Base-by-base conservation (phyloP, 2,797 vertebrate genomes). In the Hydrophis major region DNA sequence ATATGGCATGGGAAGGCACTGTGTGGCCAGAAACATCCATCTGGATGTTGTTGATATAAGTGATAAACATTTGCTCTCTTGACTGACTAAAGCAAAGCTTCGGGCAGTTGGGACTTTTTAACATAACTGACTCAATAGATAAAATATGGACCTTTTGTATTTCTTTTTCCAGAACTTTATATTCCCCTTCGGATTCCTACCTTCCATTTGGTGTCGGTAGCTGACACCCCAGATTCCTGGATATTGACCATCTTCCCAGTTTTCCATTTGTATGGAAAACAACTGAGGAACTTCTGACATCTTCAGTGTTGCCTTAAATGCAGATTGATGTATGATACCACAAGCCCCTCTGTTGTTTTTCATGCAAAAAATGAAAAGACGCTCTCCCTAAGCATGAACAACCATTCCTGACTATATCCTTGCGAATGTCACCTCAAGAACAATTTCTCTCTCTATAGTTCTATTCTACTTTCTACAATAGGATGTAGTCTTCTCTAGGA, bases 201-300 rank as follows among this genome's bases (percentile, higher is more conserved):
- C 0, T 0, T 50, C 7, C 86, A 50, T 63, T 27, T 2, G 86
- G 59, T 16, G 92, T 47, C 88, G 89, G 86, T 87, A 92, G 42
- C 53, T 57, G 32, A 78, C 61, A 92, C 37, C 11, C 92, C 95
- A 92, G 61, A 92, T 56, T 92, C 93, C 14, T 88, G 47, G 91
- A 63, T 0, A 1, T 10, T 69, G 86, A 53, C 32, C 7, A 37
- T 25, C 25, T 90, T 69, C 20, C n/a, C 74, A 74, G 20, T 53
- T 89, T 83, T 83, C 78, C 37, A 25, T 47, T 83, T 83, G 18
- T 47, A 27, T 55, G 47, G 28, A 53, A 53, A 53, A 53, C 89
- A 53, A 66, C 13, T 28, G 37, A 89, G 60, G 66, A 37, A 32
- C 25, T 90, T 28, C 25, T 60, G 42, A 27, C 37, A 89, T 28